Evolutionary conservation across 2,888 invertebrate species (phyloP).

Genomic region (Axea sp.): DNA sequence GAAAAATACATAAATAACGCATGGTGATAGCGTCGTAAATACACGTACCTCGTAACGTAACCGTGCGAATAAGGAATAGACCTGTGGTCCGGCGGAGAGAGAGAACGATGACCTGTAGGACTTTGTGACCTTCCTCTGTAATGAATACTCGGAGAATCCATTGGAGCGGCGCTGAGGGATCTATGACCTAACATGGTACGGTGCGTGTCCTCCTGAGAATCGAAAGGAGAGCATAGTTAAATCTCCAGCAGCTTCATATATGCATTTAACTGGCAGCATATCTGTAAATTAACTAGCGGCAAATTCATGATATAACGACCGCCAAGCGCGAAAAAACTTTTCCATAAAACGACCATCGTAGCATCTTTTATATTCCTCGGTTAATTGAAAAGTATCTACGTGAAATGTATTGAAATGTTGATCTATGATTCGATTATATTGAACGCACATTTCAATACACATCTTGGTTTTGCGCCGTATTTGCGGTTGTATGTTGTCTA

Average conservation of each 20-base stretch:
- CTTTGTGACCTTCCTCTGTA: slow-evolving; percentile 88
- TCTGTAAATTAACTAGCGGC: slow-evolving; percentile 21
- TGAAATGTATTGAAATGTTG: slow-evolving; percentile 28
- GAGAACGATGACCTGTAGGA: slow-evolving; percentile 87
- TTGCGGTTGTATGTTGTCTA: slow-evolving; percentile 50
- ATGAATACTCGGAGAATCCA: slow-evolving; percentile 82
- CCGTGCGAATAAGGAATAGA: slow-evolving; percentile 84
- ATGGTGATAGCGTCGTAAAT: not conserved
- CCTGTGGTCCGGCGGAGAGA: slow-evolving; percentile 89
- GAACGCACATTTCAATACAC: slow-evolving; percentile 22
- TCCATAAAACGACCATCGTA: slow-evolving; percentile 7
- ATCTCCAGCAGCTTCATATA: too few species aligned
- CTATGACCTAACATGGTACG: slow-evolving; percentile 83
- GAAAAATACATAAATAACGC: too few species aligned
- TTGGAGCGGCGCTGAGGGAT: slow-evolving; percentile 92
- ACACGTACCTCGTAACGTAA: slow-evolving; percentile 80
- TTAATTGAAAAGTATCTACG: slow-evolving; percentile 8
- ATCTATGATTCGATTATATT: not conserved
- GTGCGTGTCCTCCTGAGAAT: slow-evolving; percentile 80
- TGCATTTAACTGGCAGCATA: slow-evolving; percentile 9
- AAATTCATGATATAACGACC: slow-evolving; percentile 26
- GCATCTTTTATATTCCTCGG: slow-evolving; percentile 9
- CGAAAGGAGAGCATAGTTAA: slow-evolving; percentile 50
- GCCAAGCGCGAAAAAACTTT: too few species aligned
- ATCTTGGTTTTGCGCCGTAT: not conserved